Base-by-base conservation (phyloP, 2,113 vertebrate genomes). In the Globicephala melas region DNA sequence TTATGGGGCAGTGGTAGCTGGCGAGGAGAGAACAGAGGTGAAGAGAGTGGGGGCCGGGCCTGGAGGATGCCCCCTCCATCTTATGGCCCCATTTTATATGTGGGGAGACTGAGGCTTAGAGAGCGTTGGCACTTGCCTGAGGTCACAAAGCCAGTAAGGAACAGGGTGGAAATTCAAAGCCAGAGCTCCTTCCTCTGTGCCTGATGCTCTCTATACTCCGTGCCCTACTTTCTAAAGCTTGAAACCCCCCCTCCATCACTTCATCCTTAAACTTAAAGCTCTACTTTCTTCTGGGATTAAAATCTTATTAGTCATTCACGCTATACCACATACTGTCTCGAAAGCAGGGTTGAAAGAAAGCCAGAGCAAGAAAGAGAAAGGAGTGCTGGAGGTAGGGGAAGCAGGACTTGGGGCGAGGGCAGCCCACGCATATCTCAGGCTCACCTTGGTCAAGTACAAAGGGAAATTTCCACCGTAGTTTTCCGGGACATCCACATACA, bases 361-460 rank as follows among this genome's bases (percentile, higher is more conserved):
- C 3, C 63, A 53, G 53, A 63, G 31, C 20, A 89, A 55, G 31
- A n/a, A 62, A 86, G 71, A 95, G 53, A 73, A 74, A 63, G 47
- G 60, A 67, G 47, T 58, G 21, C 58, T 13, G 36, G 65, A 68
- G 77, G 23, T 1, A 13, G 63, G 23, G 33, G 50, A 91, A 94
- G 55, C 13, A 3, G 10, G 55, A 58, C 50, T n/a, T 38, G 26
- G 10, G 38, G 33, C 8, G 5, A 89, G 6, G 53, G 36, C 18
- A 77, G 26, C 26, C 65, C 58, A 84, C 13, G 12, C 38, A 73
- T 31, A 5, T 38, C 33, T 79, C n/a, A 60, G 67, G 71, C 98
- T 98, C 98, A 99, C 99, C 99, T 99, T 99, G 67, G 97, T 96
- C 84, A 99, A 98, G 89, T 99, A 99, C 97, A 98, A 98, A n/a